Conservation (phyloP, 2,888 invertebrate genomes). For the Anthrax anthrax region DNA sequence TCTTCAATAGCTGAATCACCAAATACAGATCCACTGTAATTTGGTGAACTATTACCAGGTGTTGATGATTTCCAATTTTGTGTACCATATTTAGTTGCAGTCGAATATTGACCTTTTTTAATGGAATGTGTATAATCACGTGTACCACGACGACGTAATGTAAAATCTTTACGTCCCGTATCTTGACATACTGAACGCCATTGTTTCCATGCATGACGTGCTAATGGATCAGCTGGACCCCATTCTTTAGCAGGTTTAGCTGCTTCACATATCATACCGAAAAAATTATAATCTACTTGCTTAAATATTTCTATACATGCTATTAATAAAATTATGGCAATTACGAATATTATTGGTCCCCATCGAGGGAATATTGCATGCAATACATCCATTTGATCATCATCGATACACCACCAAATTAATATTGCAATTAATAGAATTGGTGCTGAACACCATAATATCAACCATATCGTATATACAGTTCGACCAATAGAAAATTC, state of each 20-base stretch:
- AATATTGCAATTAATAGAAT: slow-evolving; percentile 28
- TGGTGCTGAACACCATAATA: slow-evolving; percentile 30
- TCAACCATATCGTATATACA: slow-evolving; percentile 31
- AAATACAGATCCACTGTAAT: slow-evolving; percentile 34
- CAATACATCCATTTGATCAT: slow-evolving; percentile 25
- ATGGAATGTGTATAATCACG: slow-evolving; percentile 35
- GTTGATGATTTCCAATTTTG: slow-evolving; percentile 30
- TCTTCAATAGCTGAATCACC: slow-evolving; percentile 36
- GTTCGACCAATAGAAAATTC: slow-evolving; percentile 34
- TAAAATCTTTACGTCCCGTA: slow-evolving; percentile 33
- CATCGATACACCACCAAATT: slow-evolving; percentile 35
- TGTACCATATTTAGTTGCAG: slow-evolving; percentile 17
- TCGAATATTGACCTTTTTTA: slow-evolving; percentile 32
- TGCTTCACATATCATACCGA: slow-evolving; percentile 35
- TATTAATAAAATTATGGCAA: slow-evolving; percentile 26
- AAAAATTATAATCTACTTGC: slow-evolving; percentile 35
- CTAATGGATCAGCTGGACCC: slow-evolving; percentile 35
- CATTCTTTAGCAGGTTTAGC: slow-evolving; percentile 35
- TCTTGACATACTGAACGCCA: slow-evolving; percentile 35
- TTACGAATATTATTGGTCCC: slow-evolving; percentile 29
- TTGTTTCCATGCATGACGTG: slow-evolving; percentile 35
- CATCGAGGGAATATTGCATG: slow-evolving; percentile 29
- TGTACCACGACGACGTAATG: slow-evolving; percentile 31
- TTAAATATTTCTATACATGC: slow-evolving; percentile 32
- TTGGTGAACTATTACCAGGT: slow-evolving; percentile 33